A percentile compares a stretch with the other conserved stretches of the same genome.
Evolutionary conservation across 2,888 invertebrate genomes (phyloP).

Genomic region (Lasioglossum lativentre): DNA sequence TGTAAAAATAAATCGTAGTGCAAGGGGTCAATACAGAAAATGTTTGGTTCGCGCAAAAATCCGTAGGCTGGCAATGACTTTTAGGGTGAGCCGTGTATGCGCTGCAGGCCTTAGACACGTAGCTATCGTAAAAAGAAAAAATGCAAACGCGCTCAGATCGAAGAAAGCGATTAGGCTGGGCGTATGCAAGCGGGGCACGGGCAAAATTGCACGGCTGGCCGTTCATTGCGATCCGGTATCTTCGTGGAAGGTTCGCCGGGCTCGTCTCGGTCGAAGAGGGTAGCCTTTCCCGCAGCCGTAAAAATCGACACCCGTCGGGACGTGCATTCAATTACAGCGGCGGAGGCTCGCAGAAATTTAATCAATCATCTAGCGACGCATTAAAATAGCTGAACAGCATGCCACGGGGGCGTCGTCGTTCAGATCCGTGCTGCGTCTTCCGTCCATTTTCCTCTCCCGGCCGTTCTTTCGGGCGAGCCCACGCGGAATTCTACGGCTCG

Average conservation of each 20-base stretch:
- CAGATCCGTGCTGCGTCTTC: conserved; percentile 44
- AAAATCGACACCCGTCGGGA: conserved; percentile 57
- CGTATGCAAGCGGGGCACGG: conserved; percentile 2
- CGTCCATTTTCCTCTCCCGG: conserved; percentile 25
- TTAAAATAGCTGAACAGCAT: conserved; percentile 65
- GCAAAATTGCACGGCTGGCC: conserved; percentile 28
- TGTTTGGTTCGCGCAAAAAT: not conserved
- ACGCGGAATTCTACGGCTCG: conserved; percentile 39
- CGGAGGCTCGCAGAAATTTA: conserved; percentile 66
- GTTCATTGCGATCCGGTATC: conserved; percentile 43
- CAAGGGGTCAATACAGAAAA: too few relatives aligned
- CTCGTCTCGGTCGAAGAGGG: conserved; percentile 18
- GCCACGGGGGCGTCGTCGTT: conserved; percentile 56
- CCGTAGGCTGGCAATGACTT: not conserved
- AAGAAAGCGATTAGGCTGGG: not conserved
- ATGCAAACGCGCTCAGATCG: conserved; percentile 4
- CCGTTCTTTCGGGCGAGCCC: conserved; percentile 35
- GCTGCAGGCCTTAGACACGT: not conserved
- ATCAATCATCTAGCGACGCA: conserved; percentile 69
- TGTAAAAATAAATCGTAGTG: too few relatives aligned
- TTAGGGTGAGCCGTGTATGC: not conserved
- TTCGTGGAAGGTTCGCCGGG: conserved; percentile 27
- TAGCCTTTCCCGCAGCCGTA: conserved; percentile 29
- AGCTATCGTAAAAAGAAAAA: conserved; percentile 7
- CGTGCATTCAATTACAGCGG: conserved; percentile 68